Conservation (phyloP, 2,113 vertebrate species). For the Sporophila hypoxantha region DNA sequence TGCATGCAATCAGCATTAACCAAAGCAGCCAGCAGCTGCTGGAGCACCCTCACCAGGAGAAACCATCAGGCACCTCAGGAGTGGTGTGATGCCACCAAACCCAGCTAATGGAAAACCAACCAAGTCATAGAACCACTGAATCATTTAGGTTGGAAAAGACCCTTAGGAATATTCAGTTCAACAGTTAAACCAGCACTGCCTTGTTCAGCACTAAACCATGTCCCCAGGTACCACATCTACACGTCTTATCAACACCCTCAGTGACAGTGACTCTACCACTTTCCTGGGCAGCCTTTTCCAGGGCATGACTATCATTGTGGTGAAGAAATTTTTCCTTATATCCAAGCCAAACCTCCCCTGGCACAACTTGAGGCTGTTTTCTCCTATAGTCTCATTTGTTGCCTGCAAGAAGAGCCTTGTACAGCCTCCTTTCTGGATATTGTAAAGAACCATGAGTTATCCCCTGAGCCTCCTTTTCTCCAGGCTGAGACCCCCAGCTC, state of each 20-base stretch:
- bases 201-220: neutral
- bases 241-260: rapidly evolving
- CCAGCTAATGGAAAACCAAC: neutral
- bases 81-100: neutral
- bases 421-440: neutral
- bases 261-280: no score
- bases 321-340: neutral
- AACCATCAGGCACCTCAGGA: neutral
- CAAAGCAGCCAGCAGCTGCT: neutral
- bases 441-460: neutral
- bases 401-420: neutral
- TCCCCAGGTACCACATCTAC: neutral
- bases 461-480: neutral
- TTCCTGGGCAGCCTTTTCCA: neutral
- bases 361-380: neutral
- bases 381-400: neutral
- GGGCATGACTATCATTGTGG: rapidly evolving
- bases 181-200: neutral
- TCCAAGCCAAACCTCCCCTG: neutral
- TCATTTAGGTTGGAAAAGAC: neutral
- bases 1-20: neutral
- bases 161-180: neutral
- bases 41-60: neutral
- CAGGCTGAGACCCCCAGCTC: neutral
- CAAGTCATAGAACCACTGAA: neutral